These are phyloP conservation scores for Drosophila recens DNA, from an alignment of 2,888 invertebrate species.

Conservation along the genomic window DNA sequence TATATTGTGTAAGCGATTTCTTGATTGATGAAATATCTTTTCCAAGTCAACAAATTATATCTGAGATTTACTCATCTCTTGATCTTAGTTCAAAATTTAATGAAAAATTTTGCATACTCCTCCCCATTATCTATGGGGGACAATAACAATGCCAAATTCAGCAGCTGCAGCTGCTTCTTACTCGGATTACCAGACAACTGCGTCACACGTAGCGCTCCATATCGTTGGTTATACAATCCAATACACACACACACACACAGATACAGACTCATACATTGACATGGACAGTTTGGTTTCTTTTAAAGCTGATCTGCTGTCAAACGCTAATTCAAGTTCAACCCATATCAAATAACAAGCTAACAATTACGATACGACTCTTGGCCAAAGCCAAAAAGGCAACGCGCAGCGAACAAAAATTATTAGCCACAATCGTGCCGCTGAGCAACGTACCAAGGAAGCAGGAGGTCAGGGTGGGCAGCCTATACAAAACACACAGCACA, in stretches of 20 bases:
- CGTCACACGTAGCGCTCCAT: constrained; percentile 49
- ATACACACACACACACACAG: constrained; percentile 21
- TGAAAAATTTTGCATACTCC: neutral
- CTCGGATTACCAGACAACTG: constrained; percentile 59
- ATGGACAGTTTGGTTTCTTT: constrained; percentile 64
- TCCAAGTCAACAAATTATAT: neutral
- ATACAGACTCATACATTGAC: constrained; percentile 24
- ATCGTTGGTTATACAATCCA: constrained; percentile 49
- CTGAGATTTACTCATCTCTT: neutral
- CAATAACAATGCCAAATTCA: constrained; percentile 5
- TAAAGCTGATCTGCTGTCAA: constrained; percentile 75
- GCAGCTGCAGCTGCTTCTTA: constrained; percentile 37
- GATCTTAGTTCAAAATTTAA: neutral
- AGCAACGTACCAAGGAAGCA: constrained; percentile 62
- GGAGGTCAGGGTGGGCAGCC: constrained; percentile 78
- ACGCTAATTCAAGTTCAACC: constrained; percentile 80
- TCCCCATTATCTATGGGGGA: neutral
- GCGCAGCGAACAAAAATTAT: constrained; percentile 57
- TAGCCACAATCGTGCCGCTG: constrained; percentile 66
- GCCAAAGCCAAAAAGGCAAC: constrained; percentile 70
- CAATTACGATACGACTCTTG: constrained; percentile 61
- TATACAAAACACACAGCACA: constrained; percentile 5
- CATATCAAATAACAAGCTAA: constrained; percentile 78
- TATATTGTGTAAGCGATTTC: too few relatives aligned
- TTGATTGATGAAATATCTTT: neutral